phyloP scores from a whole-genome alignment of 2,888 invertebrate species.

The Luperina testacea region DNA sequence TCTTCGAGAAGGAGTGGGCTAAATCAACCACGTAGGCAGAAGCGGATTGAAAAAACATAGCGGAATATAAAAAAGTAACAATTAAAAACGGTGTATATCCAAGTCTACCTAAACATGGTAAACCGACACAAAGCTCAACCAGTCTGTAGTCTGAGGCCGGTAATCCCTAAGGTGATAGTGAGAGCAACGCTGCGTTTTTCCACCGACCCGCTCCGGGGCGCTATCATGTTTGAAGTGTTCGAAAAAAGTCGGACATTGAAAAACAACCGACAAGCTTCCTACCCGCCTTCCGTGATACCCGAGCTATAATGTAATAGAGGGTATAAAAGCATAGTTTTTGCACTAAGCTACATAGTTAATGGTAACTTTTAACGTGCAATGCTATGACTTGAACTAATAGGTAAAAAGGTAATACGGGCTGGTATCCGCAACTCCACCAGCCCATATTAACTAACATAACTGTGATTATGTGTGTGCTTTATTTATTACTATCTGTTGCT shows the following conservation, averaged over 20 bases:
- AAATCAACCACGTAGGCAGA: too few relatives aligned
- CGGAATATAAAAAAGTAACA: background rate
- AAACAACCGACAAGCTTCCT: slow-evolving; percentile 21
- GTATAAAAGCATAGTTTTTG: background rate
- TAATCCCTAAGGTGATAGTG: background rate
- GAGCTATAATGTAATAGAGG: background rate
- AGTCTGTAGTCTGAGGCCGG: background rate
- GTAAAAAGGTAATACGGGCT: too few relatives aligned
- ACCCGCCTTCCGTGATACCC: background rate
- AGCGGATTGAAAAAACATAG: background rate
- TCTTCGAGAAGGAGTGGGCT: too few relatives aligned
- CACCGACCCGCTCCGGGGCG: too few relatives aligned
- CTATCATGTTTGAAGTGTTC: background rate
- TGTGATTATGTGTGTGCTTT: too few relatives aligned
- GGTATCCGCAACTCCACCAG: too few relatives aligned
- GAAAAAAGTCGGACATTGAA: slow-evolving; percentile 16
- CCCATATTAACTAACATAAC: too few relatives aligned
- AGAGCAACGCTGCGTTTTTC: background rate
- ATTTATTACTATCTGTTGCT: too few relatives aligned
- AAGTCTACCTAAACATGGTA: background rate
- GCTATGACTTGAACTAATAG: background rate
- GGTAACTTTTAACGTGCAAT: background rate
- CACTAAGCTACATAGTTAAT: background rate
- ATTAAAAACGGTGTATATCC: background rate
- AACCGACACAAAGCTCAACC: background rate